Evolutionary conservation across 2,113 vertebrate genomes (phyloP).

Genomic region (Centropristis striata): DNA sequence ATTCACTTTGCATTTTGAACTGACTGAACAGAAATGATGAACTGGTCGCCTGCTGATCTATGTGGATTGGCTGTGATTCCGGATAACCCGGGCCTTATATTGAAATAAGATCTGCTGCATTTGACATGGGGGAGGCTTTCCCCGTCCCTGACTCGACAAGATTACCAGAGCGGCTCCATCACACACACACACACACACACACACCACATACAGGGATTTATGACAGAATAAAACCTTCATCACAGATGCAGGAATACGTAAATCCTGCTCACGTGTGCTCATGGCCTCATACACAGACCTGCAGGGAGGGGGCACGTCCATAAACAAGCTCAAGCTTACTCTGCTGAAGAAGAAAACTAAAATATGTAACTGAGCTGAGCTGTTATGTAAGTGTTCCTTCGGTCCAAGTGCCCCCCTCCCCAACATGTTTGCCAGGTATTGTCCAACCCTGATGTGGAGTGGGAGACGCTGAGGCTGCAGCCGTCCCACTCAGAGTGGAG

Average conservation of each 20-base stretch:
- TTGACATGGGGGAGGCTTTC: conserved; percentile 64
- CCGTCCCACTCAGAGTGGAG: conserved; percentile 16
- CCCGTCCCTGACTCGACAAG: conserved; percentile 70
- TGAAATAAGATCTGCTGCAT: conserved; percentile 70
- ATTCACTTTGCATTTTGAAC: conserved; percentile 55
- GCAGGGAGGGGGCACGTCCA: conserved; percentile 9
- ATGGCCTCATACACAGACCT: conserved; percentile 14
- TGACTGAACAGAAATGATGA: conserved; percentile 29
- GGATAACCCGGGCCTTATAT: conserved; percentile 16
- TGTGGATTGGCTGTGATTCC: conserved; percentile 30
- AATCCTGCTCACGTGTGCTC: conserved; percentile 70
- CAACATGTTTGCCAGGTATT: conserved; percentile 29
- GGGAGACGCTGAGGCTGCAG: conserved; percentile 6
- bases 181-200: conserved; percentile 23
- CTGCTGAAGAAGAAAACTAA: conserved; percentile 29
- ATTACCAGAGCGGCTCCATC: conserved; percentile 61
- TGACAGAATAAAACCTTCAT: conserved; percentile 78
- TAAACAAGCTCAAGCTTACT: conserved; percentile 31
- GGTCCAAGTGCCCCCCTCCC: conserved; percentile 6
- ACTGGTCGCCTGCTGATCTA: conserved; percentile 14
- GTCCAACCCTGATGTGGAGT: conserved; percentile 33
- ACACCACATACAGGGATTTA: conserved; percentile 71
- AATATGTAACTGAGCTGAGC: conserved; percentile 36
- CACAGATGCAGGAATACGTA: conserved; percentile 71
- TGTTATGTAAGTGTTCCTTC: conserved; percentile 60